phyloP scores from a whole-genome alignment of 2,113 vertebrate species.

The Patagioenas fasciata region DNA sequence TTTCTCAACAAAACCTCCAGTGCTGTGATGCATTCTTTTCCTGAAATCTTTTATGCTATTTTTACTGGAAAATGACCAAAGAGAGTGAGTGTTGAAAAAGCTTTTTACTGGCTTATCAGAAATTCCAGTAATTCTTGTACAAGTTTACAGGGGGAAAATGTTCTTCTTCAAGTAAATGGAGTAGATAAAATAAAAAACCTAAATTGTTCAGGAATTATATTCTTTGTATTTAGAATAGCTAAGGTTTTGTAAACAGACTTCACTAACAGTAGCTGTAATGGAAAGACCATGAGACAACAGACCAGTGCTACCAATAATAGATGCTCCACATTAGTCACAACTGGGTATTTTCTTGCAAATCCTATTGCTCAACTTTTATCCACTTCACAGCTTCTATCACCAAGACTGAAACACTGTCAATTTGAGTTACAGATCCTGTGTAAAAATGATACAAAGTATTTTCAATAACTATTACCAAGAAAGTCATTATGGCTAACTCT shows the following conservation, averaged over 20 bases:
- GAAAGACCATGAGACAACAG: not conserved
- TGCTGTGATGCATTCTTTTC: not conserved
- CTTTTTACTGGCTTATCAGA: slow-evolving; percentile 29
- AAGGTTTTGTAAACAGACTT: not conserved
- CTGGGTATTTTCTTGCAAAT: not conserved
- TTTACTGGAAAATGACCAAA: slow-evolving; percentile 30
- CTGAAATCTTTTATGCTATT: not conserved
- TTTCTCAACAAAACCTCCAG: slow-evolving; percentile 13
- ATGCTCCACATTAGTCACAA: not conserved
- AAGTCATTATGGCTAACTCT: not conserved
- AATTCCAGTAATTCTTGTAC: slow-evolving; percentile 47
- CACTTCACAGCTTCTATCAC: not conserved
- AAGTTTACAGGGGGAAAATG: not conserved
- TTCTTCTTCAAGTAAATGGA: slow-evolving; percentile 6
- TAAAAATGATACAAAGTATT: not conserved
- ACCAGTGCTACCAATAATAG: not conserved
- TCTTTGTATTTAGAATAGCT: not conserved
- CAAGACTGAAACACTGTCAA: not conserved
- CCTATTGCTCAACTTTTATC: not conserved
- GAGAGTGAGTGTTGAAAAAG: not conserved
- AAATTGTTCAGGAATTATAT: not conserved
- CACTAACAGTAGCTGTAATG: not conserved
- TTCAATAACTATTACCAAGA: not conserved
- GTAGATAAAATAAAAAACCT: slow-evolving; percentile 14
- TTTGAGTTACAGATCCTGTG: not conserved